Evolutionary conservation across 2,113 vertebrate genomes (phyloP), one percentile per base, ranked within the genome.

Genomic region (human): DNA sequence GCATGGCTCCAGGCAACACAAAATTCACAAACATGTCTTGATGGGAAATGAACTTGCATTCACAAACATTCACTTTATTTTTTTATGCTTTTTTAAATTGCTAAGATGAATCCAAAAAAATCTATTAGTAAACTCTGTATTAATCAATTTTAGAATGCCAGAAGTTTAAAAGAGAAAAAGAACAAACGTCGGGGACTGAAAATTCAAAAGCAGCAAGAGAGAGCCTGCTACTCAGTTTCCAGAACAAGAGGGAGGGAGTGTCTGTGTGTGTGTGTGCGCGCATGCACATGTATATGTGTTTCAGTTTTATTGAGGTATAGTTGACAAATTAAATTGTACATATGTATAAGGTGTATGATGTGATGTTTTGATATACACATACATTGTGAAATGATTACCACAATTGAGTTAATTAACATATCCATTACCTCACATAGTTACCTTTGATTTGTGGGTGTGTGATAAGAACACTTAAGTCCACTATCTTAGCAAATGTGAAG

Each of bases 41-140:
- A 80, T 11, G 84, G 61, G 79, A 97, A 97, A 82, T 85, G 27
- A 86, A 87, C 61, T n/a, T 59, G 12, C n/a, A 38, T 40, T 50
- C 40, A 84, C 80, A 97, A 95, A 90, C 68, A 45, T 30, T 86
- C 66, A 10, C 18, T 86, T 92, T 38, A 38, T 81, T 88, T 43
- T 40, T 84, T 81, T 5, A 45, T 72, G 27, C 9, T 64, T 86
- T 64, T 83, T 85, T 38, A 45, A 45, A 96, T 87, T 83, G 45
- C 68, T 83, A 68, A 89, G 30, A 86, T 45, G 75, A 96, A 90
- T 83, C 55, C 32, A 12, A 22, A 43, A 79, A 95, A 50, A 86
- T 68, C 68, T 73, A 83, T 48, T 79, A 75, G 68, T 55, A 73
- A 96, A 78, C 40, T 43, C 73, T 10, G 1, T 40, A 72, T 76